Evolutionary conservation across 2,797 vertebrate genomes (phyloP), one percentile per base, ranked within the genome.

Genomic region (Tarsius wallacei): DNA sequence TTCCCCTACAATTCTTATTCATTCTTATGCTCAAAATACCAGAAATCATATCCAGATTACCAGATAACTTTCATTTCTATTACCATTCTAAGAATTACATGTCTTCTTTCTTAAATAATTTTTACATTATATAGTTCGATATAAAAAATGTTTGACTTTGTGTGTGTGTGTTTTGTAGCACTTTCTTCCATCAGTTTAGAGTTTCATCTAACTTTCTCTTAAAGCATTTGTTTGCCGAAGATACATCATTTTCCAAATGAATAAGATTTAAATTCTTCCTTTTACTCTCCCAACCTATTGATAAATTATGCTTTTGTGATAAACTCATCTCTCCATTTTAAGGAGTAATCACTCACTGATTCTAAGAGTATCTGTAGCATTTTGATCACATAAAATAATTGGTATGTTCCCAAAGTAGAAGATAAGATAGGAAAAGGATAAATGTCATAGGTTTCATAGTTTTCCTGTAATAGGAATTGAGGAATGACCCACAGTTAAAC

Each of bases 351-450:
- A 82, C 19, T 95, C 74, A 94, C 21, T 59, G 63, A 91, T 59
- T 91, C 19, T 80, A 81, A 88, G 77, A 70, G 76, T 90, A 96
- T 93, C 42, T 86, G 21, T 80, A 82, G 17, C 68, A 82, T 94
- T 93, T 95, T 68, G 47, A 86, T 59, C 63, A 83, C 86, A 95
- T 97, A 78, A 91, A 83, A 86, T 96, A 89, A 88, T 91, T 84
- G 80, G 47, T 93, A 49, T 91, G 14, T 83, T 80, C 57, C 57
- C 42, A 97, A 78, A 28, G 19, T 31, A 28, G 33, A 82, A 85
- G 88, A 96, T 88, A 96, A 90, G 91, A 97, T 82, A 88, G 49
- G 24, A 33, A 94, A 86, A 97, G 94, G 83, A 94, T 94, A 95
- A 97, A 97, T 91, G 73, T 70, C 63, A 47, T 24, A 47, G 33